Base-by-base conservation (phyloP, 2,113 vertebrate species). In the Istiophorus platypterus region DNA sequence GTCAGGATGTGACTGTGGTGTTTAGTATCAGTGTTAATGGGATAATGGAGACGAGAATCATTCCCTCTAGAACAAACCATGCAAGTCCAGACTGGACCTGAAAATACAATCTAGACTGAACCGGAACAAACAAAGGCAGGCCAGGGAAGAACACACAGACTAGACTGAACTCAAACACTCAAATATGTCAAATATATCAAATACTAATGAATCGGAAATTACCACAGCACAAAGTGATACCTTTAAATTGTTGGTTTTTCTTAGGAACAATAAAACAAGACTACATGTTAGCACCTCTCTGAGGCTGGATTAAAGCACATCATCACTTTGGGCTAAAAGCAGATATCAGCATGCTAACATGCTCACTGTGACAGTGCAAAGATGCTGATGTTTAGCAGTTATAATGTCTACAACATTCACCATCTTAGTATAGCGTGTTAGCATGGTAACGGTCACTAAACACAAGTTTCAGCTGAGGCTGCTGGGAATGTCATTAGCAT, bases 11-110 rank as follows among this genome's bases (percentile, higher is more conserved):
- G 64, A 65, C 71, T 68, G 69, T 39, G 41, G 80, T 80, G 76
- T 75, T 89, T 77, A 56, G 72, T 81, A 77, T 81, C 51, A 85
- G 39, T 80, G 83, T 84, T 91, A 80, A 86, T 88, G 63, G 69
- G 65, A 78, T 89, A 83, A 90, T 84, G 64, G 81, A 76, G 54
- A 42, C 45, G 3, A 56, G 76, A 74, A 51, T 49, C 67, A 64
- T 59, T 83, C 74, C 68, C 68, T 68, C 68, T 51, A 67, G 39
- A 88, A 78, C 41, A 71, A 81, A 75, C 66, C 37, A 62, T 7
- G 14, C 47, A 56, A 74, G 59, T 64, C 64, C 47, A 82, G 63
- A 72, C 68, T 66, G 68, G 62, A 57, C 11, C 71, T 72, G 52
- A 77, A 69, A 59, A 81, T 45, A 59, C 58, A 66, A 4, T 15